Evolutionary conservation across 2,797 vertebrate genomes (phyloP).

Genomic region (Tarsius wallacei): DNA sequence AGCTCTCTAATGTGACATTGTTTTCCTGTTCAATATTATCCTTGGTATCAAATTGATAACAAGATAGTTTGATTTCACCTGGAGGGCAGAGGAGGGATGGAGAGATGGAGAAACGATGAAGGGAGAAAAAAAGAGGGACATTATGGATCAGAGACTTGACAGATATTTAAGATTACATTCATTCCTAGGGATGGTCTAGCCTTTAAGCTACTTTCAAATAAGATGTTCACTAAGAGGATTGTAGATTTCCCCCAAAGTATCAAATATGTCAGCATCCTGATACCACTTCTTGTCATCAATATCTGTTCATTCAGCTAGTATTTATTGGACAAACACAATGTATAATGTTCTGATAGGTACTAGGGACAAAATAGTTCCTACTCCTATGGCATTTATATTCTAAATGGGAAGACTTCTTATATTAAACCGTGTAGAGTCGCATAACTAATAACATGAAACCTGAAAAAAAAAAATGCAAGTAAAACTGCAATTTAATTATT

Average conservation of each 20-base stretch:
- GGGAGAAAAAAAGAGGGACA: background rate
- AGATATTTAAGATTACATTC: background rate
- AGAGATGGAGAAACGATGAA: background rate
- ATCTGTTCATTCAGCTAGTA: background rate
- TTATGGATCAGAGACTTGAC: background rate
- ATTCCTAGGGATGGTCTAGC: background rate
- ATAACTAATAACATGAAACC: background rate
- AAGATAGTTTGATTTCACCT: background rate
- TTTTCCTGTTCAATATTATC: background rate
- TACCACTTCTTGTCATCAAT: too few species aligned
- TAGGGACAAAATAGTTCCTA: background rate
- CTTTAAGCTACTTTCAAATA: constrained; percentile 12
- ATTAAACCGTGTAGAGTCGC: background rate
- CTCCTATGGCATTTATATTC: background rate
- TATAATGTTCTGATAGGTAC: background rate
- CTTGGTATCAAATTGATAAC: background rate
- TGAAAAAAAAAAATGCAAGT: background rate
- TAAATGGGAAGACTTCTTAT: background rate
- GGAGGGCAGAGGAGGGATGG: background rate
- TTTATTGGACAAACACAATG: background rate
- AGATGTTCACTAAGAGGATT: background rate
- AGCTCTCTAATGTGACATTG: background rate
- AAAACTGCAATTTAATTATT: background rate
- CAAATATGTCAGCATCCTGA: background rate
- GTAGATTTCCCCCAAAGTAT: background rate